Percentiles rank a stretch among this genome's conserved stretches.
Conservation (phyloP, 2,113 vertebrate genomes). For the Pogonocichla stellata region DNA sequence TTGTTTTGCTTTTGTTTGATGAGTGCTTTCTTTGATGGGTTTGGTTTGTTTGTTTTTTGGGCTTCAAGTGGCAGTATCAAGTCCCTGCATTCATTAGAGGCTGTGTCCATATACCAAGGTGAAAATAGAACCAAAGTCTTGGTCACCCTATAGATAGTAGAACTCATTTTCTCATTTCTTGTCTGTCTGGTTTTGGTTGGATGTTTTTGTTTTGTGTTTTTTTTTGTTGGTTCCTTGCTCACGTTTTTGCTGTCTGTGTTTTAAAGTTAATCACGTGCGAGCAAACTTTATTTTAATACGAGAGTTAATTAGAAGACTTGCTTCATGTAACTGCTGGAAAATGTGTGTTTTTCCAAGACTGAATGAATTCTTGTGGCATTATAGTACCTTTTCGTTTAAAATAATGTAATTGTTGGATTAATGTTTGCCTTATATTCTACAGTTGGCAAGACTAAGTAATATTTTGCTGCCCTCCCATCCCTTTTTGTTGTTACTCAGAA, state of each 20-base stretch:
- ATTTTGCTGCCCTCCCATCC: not conserved
- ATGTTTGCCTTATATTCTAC: not conserved
- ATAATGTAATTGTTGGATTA: not conserved
- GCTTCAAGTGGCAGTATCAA: not conserved
- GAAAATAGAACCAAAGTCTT: not conserved
- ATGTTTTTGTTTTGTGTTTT: not conserved
- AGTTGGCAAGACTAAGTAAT: not conserved
- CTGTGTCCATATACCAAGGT: not conserved
- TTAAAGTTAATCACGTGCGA: not conserved
- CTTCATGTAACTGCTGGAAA: not conserved
- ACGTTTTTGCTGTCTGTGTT: not conserved
- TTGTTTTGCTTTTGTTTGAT: not conserved
- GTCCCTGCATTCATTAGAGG: not conserved
- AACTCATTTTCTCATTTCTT: not conserved
- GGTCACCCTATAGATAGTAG: not conserved
- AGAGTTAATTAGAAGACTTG: not conserved
- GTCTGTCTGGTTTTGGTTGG: not conserved
- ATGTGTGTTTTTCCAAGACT: not conserved
- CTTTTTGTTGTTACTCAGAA: slow-evolving; percentile 74
- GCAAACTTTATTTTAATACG: not conserved
- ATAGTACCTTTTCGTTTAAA: not conserved
- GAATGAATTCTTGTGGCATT: not conserved
- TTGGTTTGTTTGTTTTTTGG: not conserved
- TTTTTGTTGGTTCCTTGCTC: not conserved
- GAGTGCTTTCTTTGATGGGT: not conserved